Percentiles rank a stretch among this genome's conserved stretches.
These are phyloP conservation scores for Cancer borealis DNA, from an alignment of 2,888 invertebrate species.

Conservation along the genomic window DNA sequence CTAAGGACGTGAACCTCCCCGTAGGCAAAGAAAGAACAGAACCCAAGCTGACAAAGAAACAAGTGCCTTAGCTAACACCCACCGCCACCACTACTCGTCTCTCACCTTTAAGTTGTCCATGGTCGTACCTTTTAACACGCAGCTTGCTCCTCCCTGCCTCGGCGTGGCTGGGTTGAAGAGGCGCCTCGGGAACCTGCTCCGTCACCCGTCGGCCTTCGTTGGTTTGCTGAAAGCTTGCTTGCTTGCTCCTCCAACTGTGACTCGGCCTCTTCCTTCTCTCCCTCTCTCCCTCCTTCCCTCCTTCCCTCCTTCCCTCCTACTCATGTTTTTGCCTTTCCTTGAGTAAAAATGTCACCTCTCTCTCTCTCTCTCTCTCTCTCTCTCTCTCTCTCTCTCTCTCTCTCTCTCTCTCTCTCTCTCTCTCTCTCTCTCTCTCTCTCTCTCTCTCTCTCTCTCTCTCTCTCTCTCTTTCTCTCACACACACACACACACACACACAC, in stretches of 20 bases:
- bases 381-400: background rate
- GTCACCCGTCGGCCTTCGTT: constrained; percentile 40
- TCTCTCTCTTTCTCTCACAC: too few species aligned
- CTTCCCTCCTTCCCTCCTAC: background rate
- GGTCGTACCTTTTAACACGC: constrained; percentile 16
- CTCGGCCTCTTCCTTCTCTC: background rate
- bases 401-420: background rate
- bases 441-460: too few species aligned
- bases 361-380: constrained; percentile 1
- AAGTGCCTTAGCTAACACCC: background rate
- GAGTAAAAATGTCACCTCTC: background rate
- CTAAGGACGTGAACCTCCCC: background rate
- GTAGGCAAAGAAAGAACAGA: background rate
- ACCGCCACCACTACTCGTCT: background rate
- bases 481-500: too few species aligned
- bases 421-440: background rate
- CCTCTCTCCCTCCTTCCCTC: background rate
- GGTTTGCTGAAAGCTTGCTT: background rate
- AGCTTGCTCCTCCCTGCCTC: constrained; percentile 32
- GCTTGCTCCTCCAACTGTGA: background rate
- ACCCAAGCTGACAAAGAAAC: constrained; percentile 16
- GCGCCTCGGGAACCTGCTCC: constrained; percentile 5
- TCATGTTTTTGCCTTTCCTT: background rate
- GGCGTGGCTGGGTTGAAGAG: constrained; percentile 16
- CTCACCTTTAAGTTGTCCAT: constrained; percentile 33